A percentile compares a stretch with the other conserved stretches of the same genome.
phyloP scores from a whole-genome alignment of 2,113 vertebrate species.

The Arenaria interpres region DNA sequence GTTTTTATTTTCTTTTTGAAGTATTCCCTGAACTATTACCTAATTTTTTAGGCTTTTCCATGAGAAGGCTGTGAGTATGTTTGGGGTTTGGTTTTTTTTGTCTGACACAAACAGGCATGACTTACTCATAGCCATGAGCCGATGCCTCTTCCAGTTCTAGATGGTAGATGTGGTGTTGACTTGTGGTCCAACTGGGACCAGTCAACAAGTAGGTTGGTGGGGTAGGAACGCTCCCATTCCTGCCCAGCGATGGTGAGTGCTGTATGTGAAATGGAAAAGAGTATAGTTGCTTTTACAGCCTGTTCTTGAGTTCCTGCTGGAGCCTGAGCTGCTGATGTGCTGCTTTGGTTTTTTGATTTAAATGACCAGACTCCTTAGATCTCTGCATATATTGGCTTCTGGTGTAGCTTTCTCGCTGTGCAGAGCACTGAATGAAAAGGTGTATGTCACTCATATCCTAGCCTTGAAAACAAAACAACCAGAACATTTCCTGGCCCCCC shows the following conservation, averaged over 20 bases:
- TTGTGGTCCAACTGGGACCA: neutral
- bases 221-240: neutral
- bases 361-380: neutral
- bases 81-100: neutral
- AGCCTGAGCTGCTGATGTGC: neutral
- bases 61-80: neutral
- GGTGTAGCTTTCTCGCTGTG: neutral
- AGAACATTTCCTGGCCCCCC: neutral
- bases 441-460: neutral
- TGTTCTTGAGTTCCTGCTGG: neutral
- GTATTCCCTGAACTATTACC: neutral
- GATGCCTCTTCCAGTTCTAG: neutral
- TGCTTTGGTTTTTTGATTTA: neutral
- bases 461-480: neutral
- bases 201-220: neutral
- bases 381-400: neutral
- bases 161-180: neutral
- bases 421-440: neutral
- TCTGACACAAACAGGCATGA: neutral
- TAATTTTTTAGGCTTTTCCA: neutral
- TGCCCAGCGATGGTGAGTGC: neutral
- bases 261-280: neutral
- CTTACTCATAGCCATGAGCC: neutral
- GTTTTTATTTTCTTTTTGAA: neutral
- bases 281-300: neutral